Base-by-base conservation (phyloP, 2,113 vertebrate genomes). In the Pundamilia nyererei region DNA sequence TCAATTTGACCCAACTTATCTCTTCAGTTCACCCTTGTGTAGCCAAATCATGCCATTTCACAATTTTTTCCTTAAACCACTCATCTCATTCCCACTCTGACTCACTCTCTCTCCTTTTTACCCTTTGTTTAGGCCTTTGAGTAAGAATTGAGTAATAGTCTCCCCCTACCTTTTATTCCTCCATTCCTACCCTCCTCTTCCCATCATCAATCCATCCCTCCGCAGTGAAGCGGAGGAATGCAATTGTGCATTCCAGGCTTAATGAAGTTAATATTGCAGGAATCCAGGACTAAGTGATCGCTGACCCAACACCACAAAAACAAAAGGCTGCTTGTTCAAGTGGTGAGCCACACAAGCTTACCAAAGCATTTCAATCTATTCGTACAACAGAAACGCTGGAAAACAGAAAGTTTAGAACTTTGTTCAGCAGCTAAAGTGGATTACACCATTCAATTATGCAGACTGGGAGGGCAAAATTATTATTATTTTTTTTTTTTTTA, bases 191-290 rank as follows among this genome's bases (percentile, higher is more conserved):
- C 81, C 91, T 86, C 89, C 87, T 86, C 89, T 91, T 91, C 88
- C 85, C 87, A 91, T 92, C 91, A 92, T 94, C 94, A 84, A 89
- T 86, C 87, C 85, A 68, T 95, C 91, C 92, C 91, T 94, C 92
- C 89, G 86, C 87, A 90, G 81, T 93, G 90, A 91, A 4, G 2
- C 87, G 24, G 62, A 96, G 94, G 97, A 97, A 97, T 97, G 96
- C 93, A 89, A 90, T 31, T 7, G 84, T 91, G 91, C 97, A 97
- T 98, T 97, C 97, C 96, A 94, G 91, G 92, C 96, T 97, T 97
- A 98, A 97, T 97, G 95, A 97, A 97, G 95, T 96, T 96, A 97
- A 97, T 97, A 97, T 96, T 94, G 91, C 94, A 94, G 96, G 96
- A 97, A 97, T 97, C 94, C 92, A 89, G 95, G 93, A 92, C 92